Evolutionary conservation across 92 coral and sea anemone genomes (phyloP).

Genomic region (Porites cylindrica): DNA sequence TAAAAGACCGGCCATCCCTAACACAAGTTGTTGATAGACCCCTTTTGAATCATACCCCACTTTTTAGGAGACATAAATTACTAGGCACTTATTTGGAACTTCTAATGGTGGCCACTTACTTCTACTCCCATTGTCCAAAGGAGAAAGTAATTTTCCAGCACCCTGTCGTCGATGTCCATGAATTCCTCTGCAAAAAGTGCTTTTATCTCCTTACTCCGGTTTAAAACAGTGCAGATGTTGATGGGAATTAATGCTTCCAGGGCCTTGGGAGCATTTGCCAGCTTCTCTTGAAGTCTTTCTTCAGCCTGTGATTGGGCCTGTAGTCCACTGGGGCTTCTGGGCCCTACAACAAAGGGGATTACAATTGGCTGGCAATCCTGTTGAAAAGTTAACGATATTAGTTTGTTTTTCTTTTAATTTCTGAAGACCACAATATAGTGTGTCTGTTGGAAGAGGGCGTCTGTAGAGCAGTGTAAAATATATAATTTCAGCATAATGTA

Average conservation of each 20-base stretch:
- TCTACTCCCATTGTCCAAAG: neutral
- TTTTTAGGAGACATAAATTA: no score
- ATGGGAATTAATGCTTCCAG: neutral
- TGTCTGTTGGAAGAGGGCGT: no score
- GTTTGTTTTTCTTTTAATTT: no score
- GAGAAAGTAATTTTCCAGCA: neutral
- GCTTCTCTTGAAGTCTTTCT: neutral
- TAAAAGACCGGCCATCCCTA: neutral
- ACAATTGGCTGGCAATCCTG: conserved; percentile 16
- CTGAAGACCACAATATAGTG: no score
- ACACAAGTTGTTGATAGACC: neutral
- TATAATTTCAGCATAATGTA: no score
- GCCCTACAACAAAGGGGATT: neutral
- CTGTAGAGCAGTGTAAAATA: no score
- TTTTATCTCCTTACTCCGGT: neutral
- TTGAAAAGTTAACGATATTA: no score
- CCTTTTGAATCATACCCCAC: neutral
- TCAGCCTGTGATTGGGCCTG: conserved; percentile 1
- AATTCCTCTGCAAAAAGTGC: neutral
- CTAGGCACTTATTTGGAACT: neutral
- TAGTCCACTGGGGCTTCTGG: neutral
- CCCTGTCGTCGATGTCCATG: neutral
- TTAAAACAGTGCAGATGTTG: neutral
- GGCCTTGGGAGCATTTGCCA: neutral
- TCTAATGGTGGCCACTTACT: neutral